Conservation (phyloP, 2,888 invertebrate species). For the Hybos culiciformis region DNA sequence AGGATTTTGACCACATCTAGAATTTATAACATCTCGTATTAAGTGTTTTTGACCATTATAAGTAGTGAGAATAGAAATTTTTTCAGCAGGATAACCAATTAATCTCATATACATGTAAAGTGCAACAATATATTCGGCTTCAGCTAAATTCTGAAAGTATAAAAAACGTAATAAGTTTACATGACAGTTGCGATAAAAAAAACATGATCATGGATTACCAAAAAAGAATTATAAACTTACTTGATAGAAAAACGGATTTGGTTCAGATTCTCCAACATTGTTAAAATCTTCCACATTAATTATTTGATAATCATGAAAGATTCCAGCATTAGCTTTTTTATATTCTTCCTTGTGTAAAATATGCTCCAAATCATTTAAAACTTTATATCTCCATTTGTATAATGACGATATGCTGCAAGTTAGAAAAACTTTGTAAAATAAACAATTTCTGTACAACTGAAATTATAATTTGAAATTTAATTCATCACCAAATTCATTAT, state of each 20-base stretch:
- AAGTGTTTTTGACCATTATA: conserved; percentile 99
- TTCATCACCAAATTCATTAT: too few species aligned
- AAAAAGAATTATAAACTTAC: conserved; percentile 33
- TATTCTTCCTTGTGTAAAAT: conserved; percentile 76
- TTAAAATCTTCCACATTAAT: conserved; percentile 95
- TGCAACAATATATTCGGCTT: conserved; percentile 91
- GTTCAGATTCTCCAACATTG: conserved; percentile 92
- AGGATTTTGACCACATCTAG: conserved; percentile 86
- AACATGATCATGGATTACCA: neutral
- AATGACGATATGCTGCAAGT: conserved; percentile 67
- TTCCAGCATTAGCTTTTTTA: conserved; percentile 81
- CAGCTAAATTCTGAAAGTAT: conserved; percentile 42
- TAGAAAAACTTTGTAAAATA: too few species aligned
- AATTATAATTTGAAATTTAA: too few species aligned
- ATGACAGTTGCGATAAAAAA: neutral
- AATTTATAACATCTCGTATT: conserved; percentile 88
- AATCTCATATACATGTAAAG: conserved; percentile 98
- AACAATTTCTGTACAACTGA: too few species aligned
- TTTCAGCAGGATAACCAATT: conserved; percentile 89
- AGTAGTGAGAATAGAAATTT: conserved; percentile 94
- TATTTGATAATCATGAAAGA: conserved; percentile 85
- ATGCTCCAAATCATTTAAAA: conserved; percentile 86
- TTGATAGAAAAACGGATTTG: conserved; percentile 97
- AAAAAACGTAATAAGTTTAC: neutral
- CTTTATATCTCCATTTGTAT: conserved; percentile 94